Conservation (phyloP, 2,113 vertebrate genomes). For the Turdus rufiventris region DNA sequence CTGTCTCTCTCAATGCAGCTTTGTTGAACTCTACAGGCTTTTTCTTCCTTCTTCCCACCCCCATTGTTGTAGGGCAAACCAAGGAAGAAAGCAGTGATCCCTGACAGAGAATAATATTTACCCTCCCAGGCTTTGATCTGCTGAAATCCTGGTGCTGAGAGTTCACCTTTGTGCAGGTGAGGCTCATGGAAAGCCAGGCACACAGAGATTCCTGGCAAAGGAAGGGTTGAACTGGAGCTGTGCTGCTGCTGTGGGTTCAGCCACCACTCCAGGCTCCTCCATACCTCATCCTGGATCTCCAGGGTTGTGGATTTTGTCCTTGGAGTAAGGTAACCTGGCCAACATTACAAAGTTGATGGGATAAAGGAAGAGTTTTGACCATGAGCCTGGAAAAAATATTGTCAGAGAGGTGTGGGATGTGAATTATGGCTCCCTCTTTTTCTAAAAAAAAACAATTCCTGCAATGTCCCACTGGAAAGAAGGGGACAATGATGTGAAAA, state of each 20-base stretch:
- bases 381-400: background rate
- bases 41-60: too few species aligned
- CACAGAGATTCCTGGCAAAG: background rate
- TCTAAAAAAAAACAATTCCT: background rate
- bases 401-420: too few species aligned
- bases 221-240: background rate
- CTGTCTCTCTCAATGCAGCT: background rate
- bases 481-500: background rate
- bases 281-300: background rate
- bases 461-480: background rate
- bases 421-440: background rate
- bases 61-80: background rate
- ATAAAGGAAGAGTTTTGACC: background rate
- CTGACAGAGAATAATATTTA: background rate
- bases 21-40: background rate
- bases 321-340: background rate
- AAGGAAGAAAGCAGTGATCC: background rate
- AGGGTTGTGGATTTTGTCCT: background rate
- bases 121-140: background rate
- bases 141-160: accelerated
- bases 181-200: background rate
- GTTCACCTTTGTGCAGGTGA: background rate
- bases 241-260: background rate
- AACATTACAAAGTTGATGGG: background rate
- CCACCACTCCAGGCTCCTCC: background rate